Evolutionary conservation across 2,888 invertebrate genomes (phyloP), one percentile per base, ranked within the genome.

Genomic region (Trissolcus japonicus): DNA sequence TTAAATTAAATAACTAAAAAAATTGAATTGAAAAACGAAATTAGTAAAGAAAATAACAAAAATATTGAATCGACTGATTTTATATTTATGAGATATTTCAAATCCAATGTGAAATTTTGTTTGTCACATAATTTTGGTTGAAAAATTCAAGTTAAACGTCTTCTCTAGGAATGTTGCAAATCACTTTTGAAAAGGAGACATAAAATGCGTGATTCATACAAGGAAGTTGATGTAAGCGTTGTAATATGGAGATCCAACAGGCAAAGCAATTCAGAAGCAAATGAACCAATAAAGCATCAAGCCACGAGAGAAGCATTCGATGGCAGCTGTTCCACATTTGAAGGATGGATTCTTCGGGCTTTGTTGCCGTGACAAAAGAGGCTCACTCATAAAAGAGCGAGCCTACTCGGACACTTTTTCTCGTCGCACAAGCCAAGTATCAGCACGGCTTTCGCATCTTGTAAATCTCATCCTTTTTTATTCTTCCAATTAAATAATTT

Each of bases 291-390:
- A 57, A 54, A 63, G 68, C 75, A 63, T 63, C 68, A 54, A 57
- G 59, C 63, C 54, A 72, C 63, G 82, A 80, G 82, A 84, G 83
- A 82, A 82, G 85, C 79, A 85, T 87, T 86, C 87, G 88, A 87
- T 84, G 87, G 86, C 88, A 88, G 88, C 88, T 88, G 88, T 86
- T 88, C 88, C 87, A 88, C 85, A 87, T 88, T 88, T 86, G 87
- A 88, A 88, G 87, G 87, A 88, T 88, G 87, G 87, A 87, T 88
- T 87, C 86, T 86, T 86, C 85, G 83, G 84, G 83, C 87, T 87
- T 87, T 87, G 87, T 88, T 84, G 86, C 78, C 68, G 76, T 83
- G 83, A 86, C 85, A 79, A 79, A 79, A 79, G 79, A 77, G 62
- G 57, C 63, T 74, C 79, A 66, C 67, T 76, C 65, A 76, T 74